Base-by-base conservation (phyloP, 1,140 invertebrate genomes). In the Streblospio benedicti region DNA sequence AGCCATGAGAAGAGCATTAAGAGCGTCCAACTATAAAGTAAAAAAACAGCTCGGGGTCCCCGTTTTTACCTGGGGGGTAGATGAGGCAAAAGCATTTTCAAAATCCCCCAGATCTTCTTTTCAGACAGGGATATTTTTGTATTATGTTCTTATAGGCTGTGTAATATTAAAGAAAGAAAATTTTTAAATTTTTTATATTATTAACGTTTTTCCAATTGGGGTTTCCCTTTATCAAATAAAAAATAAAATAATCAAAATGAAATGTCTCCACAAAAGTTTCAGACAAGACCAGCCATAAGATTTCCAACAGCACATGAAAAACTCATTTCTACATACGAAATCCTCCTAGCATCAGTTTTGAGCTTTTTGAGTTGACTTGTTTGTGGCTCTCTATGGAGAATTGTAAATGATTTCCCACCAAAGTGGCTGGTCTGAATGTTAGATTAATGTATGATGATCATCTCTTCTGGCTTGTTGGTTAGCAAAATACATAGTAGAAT, bases 401-500 rank as follows among this genome's bases (percentile, higher is more conserved):
- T n/a, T 28, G 25, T 53, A 18, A 63, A 28, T 4, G 45, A 31
- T 63, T 63, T 62, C n/a, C 31, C 28, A 28, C 0, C n/a, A 62
- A 35, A 63, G 59, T n/a, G 59, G 60, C 31, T 56, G 61, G 27
- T 63, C 60, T n/a, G 43, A 62, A 62, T 27, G 41, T 62, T n/a
- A 62, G 35, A 14, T 61, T 25, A 2, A n/a, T n/a, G 58, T 57
- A n/a, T 27, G 61, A 32, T 6, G 6, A 18, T 51, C 52, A 38
- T 63, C 20, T 41, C n/a, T 41, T n/a, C n/a, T 9, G 9, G 35
- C 35, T 38, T 9, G 35, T 38, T n/a, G 9, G 35, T n/a, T 9
- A 38, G n/a, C 35, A n/a, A 38, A 38, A n/a, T 38, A n/a, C n/a
- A 38, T 9, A 9, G 35, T 38, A 9, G 35, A 38, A 38, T n/a